A percentile compares a stretch with the other conserved stretches of the same genome.
Evolutionary conservation across 2,113 vertebrate genomes (phyloP).

Genomic region (Protobothrops mucrosquamatus): DNA sequence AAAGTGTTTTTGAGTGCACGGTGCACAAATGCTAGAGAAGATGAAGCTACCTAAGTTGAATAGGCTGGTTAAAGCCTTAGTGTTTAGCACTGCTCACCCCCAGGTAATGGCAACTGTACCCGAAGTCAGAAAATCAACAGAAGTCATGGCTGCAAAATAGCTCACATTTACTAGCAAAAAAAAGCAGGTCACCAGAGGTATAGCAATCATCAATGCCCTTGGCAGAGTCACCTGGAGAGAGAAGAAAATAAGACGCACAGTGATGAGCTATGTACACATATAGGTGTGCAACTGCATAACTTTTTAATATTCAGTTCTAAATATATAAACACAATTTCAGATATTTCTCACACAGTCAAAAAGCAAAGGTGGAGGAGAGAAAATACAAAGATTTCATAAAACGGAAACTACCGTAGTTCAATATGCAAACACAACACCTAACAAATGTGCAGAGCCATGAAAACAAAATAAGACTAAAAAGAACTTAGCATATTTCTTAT

Average conservation of each 20-base stretch:
- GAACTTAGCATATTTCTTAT: neutral
- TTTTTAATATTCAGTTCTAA: neutral
- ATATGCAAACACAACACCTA: neutral
- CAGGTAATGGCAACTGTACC: slow-evolving; percentile 82
- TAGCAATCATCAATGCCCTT: slow-evolving; percentile 80
- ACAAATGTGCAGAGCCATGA: neutral
- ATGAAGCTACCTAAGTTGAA: neutral
- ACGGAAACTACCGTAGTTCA: neutral
- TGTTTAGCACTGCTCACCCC: slow-evolving; percentile 73
- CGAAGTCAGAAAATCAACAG: slow-evolving; percentile 80
- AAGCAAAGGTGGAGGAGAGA: neutral
- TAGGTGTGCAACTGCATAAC: neutral
- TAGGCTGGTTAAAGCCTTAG: neutral
- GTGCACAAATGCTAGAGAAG: neutral
- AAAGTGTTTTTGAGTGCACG: neutral
- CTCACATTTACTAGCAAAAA: slow-evolving; percentile 88
- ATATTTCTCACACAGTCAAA: neutral
- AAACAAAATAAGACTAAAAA: neutral
- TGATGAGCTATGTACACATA: too few relatives aligned
- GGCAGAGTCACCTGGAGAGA: slow-evolving; percentile 81
- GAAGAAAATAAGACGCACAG: slow-evolving; percentile 7
- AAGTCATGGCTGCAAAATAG: slow-evolving; percentile 83
- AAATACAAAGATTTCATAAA: neutral
- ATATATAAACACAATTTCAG: neutral
- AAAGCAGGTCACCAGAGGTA: slow-evolving; percentile 82